Evolutionary conservation across 2,888 invertebrate species (phyloP), one percentile per base, ranked within the genome.

Genomic region (Hymenopus coronatus): DNA sequence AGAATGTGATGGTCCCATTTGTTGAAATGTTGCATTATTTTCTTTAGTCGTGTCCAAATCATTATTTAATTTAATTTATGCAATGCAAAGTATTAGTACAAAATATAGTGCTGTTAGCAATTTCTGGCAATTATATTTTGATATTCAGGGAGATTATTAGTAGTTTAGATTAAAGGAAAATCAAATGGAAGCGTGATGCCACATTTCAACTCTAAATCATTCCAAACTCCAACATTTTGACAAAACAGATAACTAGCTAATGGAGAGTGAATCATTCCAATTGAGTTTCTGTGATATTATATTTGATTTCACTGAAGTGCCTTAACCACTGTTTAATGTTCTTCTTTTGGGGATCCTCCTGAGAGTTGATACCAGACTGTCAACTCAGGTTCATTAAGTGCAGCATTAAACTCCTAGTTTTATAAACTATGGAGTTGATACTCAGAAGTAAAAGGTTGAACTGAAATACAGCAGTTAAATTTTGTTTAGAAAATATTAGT

Each of bases 231-330:
- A 82, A 33, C 28, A 87, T 40, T 87, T 87, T 87, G 33, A 30
- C 82, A 70, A 70, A 70, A 15, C 54, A 70, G 54, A 70, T 70
- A 40, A 70, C 54, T 70, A 70, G 54, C 20, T 70, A 70, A 70
- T 70, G 20, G 54, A 40, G 30, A 40, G 30, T 15, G 70, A 46
- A 89, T 87, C 84, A 84, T 88, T 89, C 89, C 88, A 89, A 28
- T 88, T 89, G 89, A 87, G 89, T 89, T 89, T 89, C 89, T 89
- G 89, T 88, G 82, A 89, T 87, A 88, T 84, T 27, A 40, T 70
- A 85, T 84, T 30, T 54, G 54, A 54, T 14, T 54, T 70, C 25
- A 70, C 54, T 70, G 20, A 70, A 70, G 54, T 70, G 54, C 54
- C 54, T 70, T 70, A 70, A 70, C 54, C 25, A 70, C 54, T 70